Evolutionary conservation across 2,888 invertebrate species (phyloP).

Genomic region (Acholoe squamosa): DNA sequence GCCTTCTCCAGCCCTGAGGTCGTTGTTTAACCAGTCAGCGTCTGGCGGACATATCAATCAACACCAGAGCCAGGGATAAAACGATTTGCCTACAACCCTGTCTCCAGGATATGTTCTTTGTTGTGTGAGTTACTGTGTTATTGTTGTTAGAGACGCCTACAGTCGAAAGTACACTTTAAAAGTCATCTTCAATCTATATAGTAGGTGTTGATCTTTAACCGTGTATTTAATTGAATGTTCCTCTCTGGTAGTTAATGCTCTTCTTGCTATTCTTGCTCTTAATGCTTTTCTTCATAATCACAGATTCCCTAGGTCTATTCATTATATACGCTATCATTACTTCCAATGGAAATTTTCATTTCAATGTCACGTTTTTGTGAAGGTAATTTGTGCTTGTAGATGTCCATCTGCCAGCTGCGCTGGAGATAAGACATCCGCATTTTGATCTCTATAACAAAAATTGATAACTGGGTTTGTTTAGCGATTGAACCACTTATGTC

Average conservation of each 20-base stretch:
- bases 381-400: background rate
- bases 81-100: constrained; percentile 31
- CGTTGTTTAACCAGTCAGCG: constrained; percentile 26
- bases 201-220: too few species aligned
- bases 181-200: too few species aligned
- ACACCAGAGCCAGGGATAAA: constrained; percentile 12
- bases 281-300: too few species aligned
- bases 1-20: constrained; percentile 21
- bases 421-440: background rate
- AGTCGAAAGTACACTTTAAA: background rate
- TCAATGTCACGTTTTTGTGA: background rate
- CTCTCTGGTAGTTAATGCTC: too few species aligned
- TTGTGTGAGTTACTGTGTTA: constrained; percentile 11
- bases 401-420: constrained; percentile 1
- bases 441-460: constrained; percentile 23
- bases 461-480: background rate
- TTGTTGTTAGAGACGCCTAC: constrained; percentile 3
- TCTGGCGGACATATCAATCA: constrained; percentile 42
- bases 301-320: too few species aligned
- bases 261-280: too few species aligned
- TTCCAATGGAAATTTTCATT: too few species aligned
- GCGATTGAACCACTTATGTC: background rate
- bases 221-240: too few species aligned
- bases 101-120: constrained; percentile 15
- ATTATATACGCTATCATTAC: too few species aligned